Percentiles rank a stretch among this genome's conserved stretches.
Conservation (phyloP, 2,113 vertebrate species). For the Corythaeola cristata region DNA sequence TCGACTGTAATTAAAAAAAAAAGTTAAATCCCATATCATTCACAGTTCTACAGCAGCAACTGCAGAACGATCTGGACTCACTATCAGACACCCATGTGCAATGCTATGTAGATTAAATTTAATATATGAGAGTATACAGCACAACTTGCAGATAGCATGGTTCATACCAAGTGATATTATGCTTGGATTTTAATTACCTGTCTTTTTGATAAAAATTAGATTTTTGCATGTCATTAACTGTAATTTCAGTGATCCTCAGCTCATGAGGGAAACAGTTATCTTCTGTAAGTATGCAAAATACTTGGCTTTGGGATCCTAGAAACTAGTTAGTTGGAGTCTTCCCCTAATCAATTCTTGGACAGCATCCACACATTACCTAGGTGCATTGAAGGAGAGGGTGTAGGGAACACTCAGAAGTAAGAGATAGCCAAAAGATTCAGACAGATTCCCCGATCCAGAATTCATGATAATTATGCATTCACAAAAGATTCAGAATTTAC, state of each 20-base stretch:
- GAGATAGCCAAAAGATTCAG: slow-evolving; percentile 40
- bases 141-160: neutral
- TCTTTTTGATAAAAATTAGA: neutral
- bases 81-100: neutral
- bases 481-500: slow-evolving; percentile 36
- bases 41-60: neutral
- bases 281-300: neutral
- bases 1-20: neutral
- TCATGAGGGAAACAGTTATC: neutral
- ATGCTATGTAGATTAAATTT: neutral
- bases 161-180: neutral
- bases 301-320: neutral
- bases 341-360: neutral
- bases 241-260: neutral
- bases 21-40: neutral
- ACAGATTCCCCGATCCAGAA: neutral
- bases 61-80: neutral
- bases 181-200: neutral
- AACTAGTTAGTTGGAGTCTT: neutral
- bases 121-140: neutral
- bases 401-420: neutral
- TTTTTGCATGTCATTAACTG: neutral
- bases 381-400: neutral
- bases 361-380: neutral
- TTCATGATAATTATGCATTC: neutral